These are phyloP conservation scores for Uropsilus gracilis DNA, from an alignment of 2,113 vertebrate species.

Conservation along the genomic window DNA sequence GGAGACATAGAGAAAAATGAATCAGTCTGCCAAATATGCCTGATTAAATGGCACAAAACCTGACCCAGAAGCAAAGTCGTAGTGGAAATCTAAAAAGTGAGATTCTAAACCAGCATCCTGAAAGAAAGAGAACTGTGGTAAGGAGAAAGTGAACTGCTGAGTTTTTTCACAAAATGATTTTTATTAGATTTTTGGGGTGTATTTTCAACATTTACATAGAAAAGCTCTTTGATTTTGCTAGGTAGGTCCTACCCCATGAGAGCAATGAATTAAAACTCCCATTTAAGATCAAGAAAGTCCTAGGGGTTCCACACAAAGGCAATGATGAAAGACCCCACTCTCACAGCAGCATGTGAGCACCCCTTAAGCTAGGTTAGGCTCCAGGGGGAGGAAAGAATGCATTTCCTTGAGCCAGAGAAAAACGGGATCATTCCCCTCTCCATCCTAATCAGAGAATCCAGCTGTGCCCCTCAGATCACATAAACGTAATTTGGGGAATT, in stretches of 20 bases:
- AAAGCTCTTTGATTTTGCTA: background rate
- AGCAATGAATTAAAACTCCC: background rate
- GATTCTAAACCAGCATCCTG: background rate
- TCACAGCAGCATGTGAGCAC: background rate
- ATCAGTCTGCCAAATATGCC: background rate
- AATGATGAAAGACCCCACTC: background rate
- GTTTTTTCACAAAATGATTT: background rate
- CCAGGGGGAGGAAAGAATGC: background rate
- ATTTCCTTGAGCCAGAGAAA: background rate
- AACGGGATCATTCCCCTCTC: background rate
- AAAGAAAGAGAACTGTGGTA: background rate
- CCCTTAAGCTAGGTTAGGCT: background rate
- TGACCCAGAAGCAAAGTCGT: background rate
- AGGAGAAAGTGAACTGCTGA: background rate
- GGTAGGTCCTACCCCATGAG: background rate
- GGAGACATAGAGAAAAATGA: background rate
- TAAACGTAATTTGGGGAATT: background rate
- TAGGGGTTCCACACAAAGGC: background rate
- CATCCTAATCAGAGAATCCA: background rate
- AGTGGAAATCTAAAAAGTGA: background rate
- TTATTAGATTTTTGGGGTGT: background rate
- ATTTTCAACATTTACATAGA: background rate
- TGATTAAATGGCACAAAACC: background rate
- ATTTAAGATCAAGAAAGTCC: background rate
- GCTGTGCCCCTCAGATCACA: accelerated